Base-by-base conservation (phyloP, 1,140 invertebrate species). In the Heliconius hermathena region DNA sequence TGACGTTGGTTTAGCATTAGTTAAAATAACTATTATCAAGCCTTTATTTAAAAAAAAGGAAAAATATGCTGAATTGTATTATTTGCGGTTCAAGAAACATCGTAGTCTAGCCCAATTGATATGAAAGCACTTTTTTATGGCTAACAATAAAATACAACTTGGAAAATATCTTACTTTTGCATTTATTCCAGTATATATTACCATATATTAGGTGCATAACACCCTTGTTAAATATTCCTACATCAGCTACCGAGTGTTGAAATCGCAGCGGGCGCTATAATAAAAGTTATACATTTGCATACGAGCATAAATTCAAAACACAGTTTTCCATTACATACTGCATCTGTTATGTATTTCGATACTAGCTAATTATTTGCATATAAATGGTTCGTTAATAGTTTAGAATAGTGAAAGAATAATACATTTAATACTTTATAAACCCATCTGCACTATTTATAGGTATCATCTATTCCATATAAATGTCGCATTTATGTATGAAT, bases 261-360 rank as follows among this genome's bases (percentile, higher is more conserved):
- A 84, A 81, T 85, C 78, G 75, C 79, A 79, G 81, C 74, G 77
- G 79, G 81, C 83, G 81, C 78, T 76, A 80, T 81, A 77, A 85
- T 84, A 85, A 85, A 83, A 84, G 81, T 82, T 82, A 72, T 70
- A 70, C 80, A 83, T 85, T 84, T 82, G 80, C 83, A 85, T 84
- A 82, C 77, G 76, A 83, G 81, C 82, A 82, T 84, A 81, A 82
- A 82, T 79, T 76, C 79, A 77, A 84, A 82, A 77, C 70, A 60
- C 73, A 77, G 82, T 79, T 79, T 80, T 75, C 77, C 74, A 77
- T 60, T 81, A 79, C 71, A 81, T 70, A 76, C 52, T 77, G 78
- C 77, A 79, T 54, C 71, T 74, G 81, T 83, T 78, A 81, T 79
- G 73, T 80, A 81, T 78, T 74, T 79, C 75, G 57, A 79, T 79